A percentile compares a stretch with the other conserved stretches of the same genome.
Conservation (phyloP, 2,113 vertebrate genomes). For the Carassius gibelio region DNA sequence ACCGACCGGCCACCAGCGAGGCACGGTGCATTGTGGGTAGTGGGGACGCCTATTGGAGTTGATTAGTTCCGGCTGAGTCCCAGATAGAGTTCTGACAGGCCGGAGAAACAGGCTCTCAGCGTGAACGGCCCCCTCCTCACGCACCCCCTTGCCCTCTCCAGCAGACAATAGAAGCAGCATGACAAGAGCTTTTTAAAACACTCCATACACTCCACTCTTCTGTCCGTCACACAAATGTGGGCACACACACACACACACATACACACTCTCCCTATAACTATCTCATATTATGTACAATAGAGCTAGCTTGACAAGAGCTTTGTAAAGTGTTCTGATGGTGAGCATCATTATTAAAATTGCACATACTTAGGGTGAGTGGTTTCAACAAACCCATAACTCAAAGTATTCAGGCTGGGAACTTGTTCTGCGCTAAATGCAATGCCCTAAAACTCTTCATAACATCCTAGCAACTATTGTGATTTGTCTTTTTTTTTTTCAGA, state of each 20-base stretch:
- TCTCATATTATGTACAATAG: constrained; percentile 47
- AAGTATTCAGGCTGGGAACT: background rate
- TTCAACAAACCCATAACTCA: background rate
- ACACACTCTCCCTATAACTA: constrained; percentile 54
- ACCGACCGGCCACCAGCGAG: constrained; percentile 70
- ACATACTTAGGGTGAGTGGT: background rate
- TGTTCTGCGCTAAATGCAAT: background rate
- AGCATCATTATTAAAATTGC: constrained; percentile 4
- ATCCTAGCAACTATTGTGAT: too few species aligned
- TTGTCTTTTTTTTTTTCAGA: too few species aligned
- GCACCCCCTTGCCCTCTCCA: constrained; percentile 64
- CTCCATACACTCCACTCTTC: constrained; percentile 64
- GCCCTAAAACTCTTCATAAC: too few species aligned
- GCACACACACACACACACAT: constrained; percentile 43
- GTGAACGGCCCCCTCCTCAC: constrained; percentile 61
- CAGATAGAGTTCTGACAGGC: constrained; percentile 82
- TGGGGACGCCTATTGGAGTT: constrained; percentile 78
- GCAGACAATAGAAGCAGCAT: constrained; percentile 72
- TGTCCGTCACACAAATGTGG: constrained; percentile 43
- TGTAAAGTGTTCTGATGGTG: constrained; percentile 43
- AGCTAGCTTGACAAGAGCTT: constrained; percentile 48
- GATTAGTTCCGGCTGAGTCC: constrained; percentile 83
- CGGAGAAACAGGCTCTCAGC: constrained; percentile 79
- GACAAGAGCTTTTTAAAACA: constrained; percentile 79
- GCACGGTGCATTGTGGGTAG: constrained; percentile 79